Evolutionary conservation across 2,888 invertebrate species (phyloP), one percentile per base, ranked within the genome.

Genomic region (Glyphotaelius pellucidus): DNA sequence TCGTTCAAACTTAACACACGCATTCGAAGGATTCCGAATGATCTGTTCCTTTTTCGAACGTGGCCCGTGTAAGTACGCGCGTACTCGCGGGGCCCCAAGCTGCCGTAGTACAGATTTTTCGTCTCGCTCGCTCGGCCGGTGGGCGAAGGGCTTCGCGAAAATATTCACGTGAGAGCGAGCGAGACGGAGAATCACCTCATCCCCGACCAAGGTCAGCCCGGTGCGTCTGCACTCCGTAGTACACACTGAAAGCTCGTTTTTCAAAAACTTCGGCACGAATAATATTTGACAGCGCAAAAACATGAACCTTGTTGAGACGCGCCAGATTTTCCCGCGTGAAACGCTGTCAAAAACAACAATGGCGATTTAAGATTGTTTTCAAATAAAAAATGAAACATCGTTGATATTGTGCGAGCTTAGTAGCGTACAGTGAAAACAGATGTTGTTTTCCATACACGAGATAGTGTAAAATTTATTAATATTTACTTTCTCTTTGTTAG

Each of bases 171-270:
- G 86, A 86, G 91, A 89, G 80, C 38, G 89, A 92, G 86, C 87
- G 92, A 31, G 92, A 92, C 86, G 42, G 52, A 89, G 35, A 80
- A 80, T 47, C 81, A 38, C 52, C 38, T 47, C 83, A 80, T 84
- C 88, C 81, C 80, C 89, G 85, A 79, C 42, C 92, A 92, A 92
- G 92, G 92, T 92, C 91, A 80, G 15, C 25, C 47, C 35, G 32
- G 92, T 92, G 80, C 92, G 67, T 90, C 90, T 84, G 92, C 92
- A 92, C 92, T 89, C 52, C 38, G 84, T 30, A 81, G 38, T 42
- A 30, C 38, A 31, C 38, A 25, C 67, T 47, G 80, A 67, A 90
- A 85, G 90, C 47, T 31, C 38, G 32, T 80, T 85, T 67, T 67
- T 85, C 80, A 38, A 85, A 90, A 85, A 85, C 80, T 80, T 67